Evolutionary conservation across 2,113 vertebrate genomes (phyloP), one percentile per base, ranked within the genome.

Genomic region (Amphilophus citrinellus): DNA sequence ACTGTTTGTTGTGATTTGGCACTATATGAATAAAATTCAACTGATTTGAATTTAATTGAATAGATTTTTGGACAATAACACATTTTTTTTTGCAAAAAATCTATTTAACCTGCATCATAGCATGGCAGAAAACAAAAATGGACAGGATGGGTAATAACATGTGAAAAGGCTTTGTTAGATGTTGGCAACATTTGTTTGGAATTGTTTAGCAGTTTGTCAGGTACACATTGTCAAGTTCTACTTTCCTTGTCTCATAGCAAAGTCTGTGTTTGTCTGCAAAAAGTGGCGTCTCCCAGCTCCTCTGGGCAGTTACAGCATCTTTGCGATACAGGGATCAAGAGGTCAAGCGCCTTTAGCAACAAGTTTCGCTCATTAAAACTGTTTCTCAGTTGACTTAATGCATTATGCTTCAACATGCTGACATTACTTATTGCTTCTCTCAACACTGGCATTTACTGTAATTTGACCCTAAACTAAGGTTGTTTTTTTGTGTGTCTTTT

Each of bases 281-380:
- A 13, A 76, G 61, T 30, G 62, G 11, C 22, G 53, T 78, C 63
- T 32, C 14, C 58, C 75, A n/a, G 42, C 57, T 83, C 30, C 35
- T 80, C 22, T 77, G 83, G 80, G 79, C 56, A 78, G n/a, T 60
- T 77, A 39, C 24, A 83, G 44, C 4, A 32, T 62, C 76, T 61
- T 62, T 30, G 30, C 42, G 1, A 59, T 76, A 10, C 5, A 9
- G 2, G 24, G 77, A 78, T 85, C 76, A 77, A 10, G 65, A 83
- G 77, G 85, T 89, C 87, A 87, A 30, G 61, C 18, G n/a, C 65
- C 62, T 65, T 85, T 4, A 78, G 89, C 61, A 75, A 80, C 79
- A 83, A 50, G 76, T 84, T 83, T 76, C 0, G 27, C 88, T 89
- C 79, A 87, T 93, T 93, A 91, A 89, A 89, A 80, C 65, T 68